Conservation (phyloP, 2,888 invertebrate genomes). For the Microctonus brassicae region DNA sequence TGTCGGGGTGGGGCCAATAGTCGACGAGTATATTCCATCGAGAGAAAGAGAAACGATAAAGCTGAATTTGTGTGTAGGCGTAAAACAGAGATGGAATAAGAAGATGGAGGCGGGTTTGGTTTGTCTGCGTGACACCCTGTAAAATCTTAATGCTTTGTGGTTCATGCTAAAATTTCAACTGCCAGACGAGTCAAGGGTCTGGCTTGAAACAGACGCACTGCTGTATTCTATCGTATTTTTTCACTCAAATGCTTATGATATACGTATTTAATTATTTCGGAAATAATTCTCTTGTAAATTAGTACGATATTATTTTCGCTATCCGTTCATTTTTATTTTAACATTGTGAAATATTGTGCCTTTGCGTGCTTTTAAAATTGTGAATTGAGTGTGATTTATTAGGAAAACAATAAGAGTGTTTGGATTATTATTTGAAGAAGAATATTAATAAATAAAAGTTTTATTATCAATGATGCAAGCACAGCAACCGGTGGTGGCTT, state of each 20-base stretch:
- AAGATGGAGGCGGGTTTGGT: slow-evolving; percentile 46
- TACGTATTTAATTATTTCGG: background rate
- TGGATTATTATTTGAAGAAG: too few species aligned
- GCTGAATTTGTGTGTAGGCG: background rate
- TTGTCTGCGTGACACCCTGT: slow-evolving; percentile 33
- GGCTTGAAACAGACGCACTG: slow-evolving; percentile 34
- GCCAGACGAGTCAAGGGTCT: slow-evolving; percentile 51
- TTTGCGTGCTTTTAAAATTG: background rate
- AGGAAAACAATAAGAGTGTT: background rate
- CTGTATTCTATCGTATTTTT: background rate
- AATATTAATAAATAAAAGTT: background rate
- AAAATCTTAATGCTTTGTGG: slow-evolving; percentile 44
- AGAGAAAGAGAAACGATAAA: slow-evolving; percentile 14
- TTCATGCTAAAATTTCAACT: slow-evolving; percentile 25
- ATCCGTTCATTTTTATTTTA: too few species aligned
- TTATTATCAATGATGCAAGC: slow-evolving; percentile 52
- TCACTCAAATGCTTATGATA: background rate
- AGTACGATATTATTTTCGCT: too few species aligned
- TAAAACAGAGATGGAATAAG: slow-evolving; percentile 22
- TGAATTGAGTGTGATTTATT: slow-evolving; percentile 10
- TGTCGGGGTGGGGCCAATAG: slow-evolving; percentile 44
- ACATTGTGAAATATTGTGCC: background rate
- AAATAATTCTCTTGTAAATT: too few species aligned
- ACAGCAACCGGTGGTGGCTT: slow-evolving; percentile 51
- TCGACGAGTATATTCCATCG: slow-evolving; percentile 28